These are phyloP conservation scores for Myotis vivesi DNA, from an alignment of 2,797 vertebrate species.

Conservation along the genomic window DNA sequence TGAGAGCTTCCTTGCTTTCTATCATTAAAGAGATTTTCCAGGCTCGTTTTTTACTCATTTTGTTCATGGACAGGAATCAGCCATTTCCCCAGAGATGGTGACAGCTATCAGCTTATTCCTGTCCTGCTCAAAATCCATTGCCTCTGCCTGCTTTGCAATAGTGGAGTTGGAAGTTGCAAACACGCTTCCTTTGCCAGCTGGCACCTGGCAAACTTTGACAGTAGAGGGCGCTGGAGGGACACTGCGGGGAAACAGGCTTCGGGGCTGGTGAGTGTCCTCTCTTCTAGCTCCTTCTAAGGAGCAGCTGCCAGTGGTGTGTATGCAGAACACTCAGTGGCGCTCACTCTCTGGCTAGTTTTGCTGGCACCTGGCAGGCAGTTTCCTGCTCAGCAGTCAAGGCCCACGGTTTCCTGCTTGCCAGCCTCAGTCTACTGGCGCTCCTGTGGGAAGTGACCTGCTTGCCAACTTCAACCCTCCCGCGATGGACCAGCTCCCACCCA, in stretches of 20 bases:
- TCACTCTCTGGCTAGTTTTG: background rate
- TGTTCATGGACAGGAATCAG: background rate
- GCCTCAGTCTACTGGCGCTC: background rate
- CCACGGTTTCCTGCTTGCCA: background rate
- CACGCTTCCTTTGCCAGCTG: background rate
- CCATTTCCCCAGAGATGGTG: background rate
- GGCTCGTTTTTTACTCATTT: background rate
- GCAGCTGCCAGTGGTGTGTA: too few relatives aligned
- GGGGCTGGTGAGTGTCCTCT: background rate
- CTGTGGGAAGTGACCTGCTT: background rate
- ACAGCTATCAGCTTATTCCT: background rate
- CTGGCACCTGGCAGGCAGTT: background rate
- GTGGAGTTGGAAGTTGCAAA: background rate
- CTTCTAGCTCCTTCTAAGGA: background rate
- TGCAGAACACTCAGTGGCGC: background rate
- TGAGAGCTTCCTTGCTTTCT: background rate
- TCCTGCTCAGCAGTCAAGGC: background rate
- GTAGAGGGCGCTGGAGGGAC: conserved; percentile 64
- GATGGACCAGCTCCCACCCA: background rate
- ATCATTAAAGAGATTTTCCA: background rate
- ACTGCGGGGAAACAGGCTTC: background rate
- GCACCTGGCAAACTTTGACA: conserved; percentile 4
- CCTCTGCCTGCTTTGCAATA: background rate
- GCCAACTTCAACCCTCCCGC: background rate
- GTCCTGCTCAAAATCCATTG: background rate